Base-by-base conservation (phyloP, 2,113 vertebrate genomes). In the Passerina amoena region DNA sequence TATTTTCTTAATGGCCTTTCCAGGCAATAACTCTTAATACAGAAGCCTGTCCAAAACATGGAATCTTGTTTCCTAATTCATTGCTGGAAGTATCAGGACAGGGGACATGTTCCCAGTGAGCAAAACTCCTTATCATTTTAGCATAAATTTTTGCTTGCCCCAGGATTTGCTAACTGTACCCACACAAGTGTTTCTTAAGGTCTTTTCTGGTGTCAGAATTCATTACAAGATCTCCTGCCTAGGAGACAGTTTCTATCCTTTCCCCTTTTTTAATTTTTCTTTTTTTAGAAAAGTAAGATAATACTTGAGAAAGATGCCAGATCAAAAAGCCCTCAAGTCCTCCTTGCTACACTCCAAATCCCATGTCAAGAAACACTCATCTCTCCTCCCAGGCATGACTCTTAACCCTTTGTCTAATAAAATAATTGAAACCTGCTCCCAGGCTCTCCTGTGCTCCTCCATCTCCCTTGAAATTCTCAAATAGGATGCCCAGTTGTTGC, bases 351-450 rank as follows among this genome's bases (percentile, higher is more conserved):
- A 61, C 69, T 94, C 90, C 81, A 93, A 96, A 96, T 93, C 82
- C 69, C 83, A 86, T 1, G 31, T 93, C 93, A 94, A 96, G 88
- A 88, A 92, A 88, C 80, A 93, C 93, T 96, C 93, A 83, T 94
- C 40, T 80, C 68, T 94, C 72, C 56, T 95, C 85, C 72, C 68
- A 88, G 81, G 69, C 85, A 78, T 65, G 94, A 93, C 93, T 94
- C 76, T 88, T 94, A 82, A 90, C 93, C 92, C 81, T 84, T 73
- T 86, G 82, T 84, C 82, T 97, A 96, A 92, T 92, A 95, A 90
- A 96, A 93, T 96, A 97, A 96, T 94, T 94, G 96, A 95, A 97
- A 94, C 76, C 92, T 93, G 90, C 87, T 96, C 92, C 90, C 12
- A 37, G 64, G 47, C 60, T 95, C 68, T 86, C 79, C 69, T 45